A percentile compares a stretch with the other conserved stretches of the same genome.
phyloP scores from a whole-genome alignment of 1,140 invertebrate species.

The Drosophila albomicans region DNA sequence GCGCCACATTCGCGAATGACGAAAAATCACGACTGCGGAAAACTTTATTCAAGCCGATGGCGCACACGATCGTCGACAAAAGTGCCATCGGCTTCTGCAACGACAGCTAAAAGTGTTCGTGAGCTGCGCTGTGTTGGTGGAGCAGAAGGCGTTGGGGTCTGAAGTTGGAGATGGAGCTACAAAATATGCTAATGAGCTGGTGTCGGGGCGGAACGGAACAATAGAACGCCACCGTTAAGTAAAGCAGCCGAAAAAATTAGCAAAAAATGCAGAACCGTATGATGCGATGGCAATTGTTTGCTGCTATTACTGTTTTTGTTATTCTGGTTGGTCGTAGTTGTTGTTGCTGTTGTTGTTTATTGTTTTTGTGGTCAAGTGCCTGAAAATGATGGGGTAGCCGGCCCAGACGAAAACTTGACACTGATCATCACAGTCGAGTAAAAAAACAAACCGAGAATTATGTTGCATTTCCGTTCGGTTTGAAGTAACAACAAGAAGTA shows the following conservation, averaged over 20 bases:
- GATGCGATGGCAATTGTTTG: conserved; percentile 54
- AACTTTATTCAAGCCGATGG: conserved; percentile 58
- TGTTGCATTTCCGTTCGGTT: conserved; percentile 71
- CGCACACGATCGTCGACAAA: conserved; percentile 43
- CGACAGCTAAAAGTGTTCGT: neutral
- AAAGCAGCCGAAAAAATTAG: conserved; percentile 60
- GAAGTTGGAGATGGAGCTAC: conserved; percentile 25
- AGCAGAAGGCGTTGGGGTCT: neutral
- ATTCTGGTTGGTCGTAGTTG: neutral
- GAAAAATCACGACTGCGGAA: conserved; percentile 74
- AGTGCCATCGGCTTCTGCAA: conserved; percentile 8
- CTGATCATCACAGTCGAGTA: conserved; percentile 77
- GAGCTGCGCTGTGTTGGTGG: neutral
- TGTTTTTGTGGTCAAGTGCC: conserved; percentile 75
- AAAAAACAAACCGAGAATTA: conserved; percentile 69
- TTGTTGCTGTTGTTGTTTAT: conserved; percentile 12
- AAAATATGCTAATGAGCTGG: conserved; percentile 72
- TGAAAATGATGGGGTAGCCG: conserved; percentile 66
- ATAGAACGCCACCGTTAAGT: conserved; percentile 70
- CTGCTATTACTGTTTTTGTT: neutral
- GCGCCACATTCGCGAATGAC: conserved; percentile 71
- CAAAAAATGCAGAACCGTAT: conserved; percentile 47
- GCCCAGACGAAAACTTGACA: conserved; percentile 80
- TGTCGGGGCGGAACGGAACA: conserved; percentile 59
- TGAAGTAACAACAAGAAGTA: conserved; percentile 34